Base-by-base conservation (phyloP, 1,140 invertebrate species). In the Hirudo medicinalis region DNA sequence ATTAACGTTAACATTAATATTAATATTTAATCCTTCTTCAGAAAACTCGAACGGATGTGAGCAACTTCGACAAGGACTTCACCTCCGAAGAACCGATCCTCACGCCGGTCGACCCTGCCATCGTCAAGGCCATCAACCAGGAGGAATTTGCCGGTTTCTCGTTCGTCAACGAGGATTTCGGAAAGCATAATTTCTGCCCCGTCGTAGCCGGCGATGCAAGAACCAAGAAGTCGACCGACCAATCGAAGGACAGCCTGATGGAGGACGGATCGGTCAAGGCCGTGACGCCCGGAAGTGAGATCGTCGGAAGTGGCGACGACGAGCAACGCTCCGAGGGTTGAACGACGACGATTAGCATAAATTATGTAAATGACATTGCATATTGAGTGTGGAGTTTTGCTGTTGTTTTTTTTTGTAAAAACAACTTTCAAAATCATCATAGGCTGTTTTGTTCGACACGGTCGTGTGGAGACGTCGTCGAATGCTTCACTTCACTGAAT, bases 21-120 rank as follows among this genome's bases (percentile, higher is more conserved):
- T 49, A 15, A 17, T 9, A 49, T 29, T 73, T 54, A 2, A 67
- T 78, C 77, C 86, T 6, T 36, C 2, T 36, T 36, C 85, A 98
- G 95, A 95, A 94, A 89, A 93, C 89, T 80, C 90, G 92, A 84
- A 91, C 91, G 79, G 96, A 99, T 84, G 94, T 94, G 60, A 87
- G 92, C 76, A 99, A 99, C 85, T 99, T 99, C 84, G 96, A 99
- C 84, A 88, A 94, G 19, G 96, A 99, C 85, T 99, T 99, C 82
- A 99, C 96, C 11, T 93, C 93, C 82, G 96, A 99, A 84, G 94
- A 98, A 76, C 94, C 96, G 8, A 87, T 90, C 25, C 84, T 99
- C 71, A 98, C 96, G 25, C 95, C 95, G 13, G 89, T 98, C 55
- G 89, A 93, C 76, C 84, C 88, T 43, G 91, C 94, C 77, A 89